phyloP scores from a whole-genome alignment of 2,113 vertebrate genomes.

The Chascanopsetta lugubris region DNA sequence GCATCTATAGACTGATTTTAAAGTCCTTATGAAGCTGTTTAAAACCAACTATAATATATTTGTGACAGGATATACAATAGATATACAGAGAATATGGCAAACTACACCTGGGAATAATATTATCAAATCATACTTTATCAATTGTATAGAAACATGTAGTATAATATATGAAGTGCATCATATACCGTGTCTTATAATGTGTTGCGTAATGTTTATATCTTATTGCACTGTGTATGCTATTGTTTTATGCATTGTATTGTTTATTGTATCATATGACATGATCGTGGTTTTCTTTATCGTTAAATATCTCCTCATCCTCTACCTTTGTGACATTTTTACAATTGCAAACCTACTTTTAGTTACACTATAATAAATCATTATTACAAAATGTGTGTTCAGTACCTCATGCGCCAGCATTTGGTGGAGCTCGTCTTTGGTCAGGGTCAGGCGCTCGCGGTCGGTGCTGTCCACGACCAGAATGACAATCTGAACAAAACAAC shows the following conservation, averaged over 20 bases:
- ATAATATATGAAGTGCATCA: too few relatives aligned
- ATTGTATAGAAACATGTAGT: neutral
- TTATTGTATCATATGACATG: too few relatives aligned
- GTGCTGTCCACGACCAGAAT: slow-evolving; percentile 90
- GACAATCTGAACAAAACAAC: slow-evolving; percentile 78
- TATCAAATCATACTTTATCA: neutral
- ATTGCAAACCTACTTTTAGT: too few relatives aligned
- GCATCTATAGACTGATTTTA: neutral
- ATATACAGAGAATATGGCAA: too few relatives aligned
- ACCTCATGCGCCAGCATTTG: slow-evolving; percentile 89
- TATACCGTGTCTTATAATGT: too few relatives aligned
- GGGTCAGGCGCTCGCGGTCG: slow-evolving; percentile 81
- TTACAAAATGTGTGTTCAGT: neutral
- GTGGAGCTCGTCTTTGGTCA: slow-evolving; percentile 84
- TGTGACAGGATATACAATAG: neutral
- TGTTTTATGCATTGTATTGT: too few relatives aligned
- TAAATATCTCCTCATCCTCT: too few relatives aligned
- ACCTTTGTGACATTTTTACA: too few relatives aligned
- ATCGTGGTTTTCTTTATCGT: too few relatives aligned
- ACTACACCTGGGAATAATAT: neutral
- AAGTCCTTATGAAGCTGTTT: neutral
- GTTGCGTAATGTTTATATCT: too few relatives aligned
- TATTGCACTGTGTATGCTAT: too few relatives aligned
- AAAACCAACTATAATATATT: neutral
- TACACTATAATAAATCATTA: too few relatives aligned